phyloP scores from a whole-genome alignment of 2,797 vertebrate genomes.

The Hydrolagus colliei region DNA sequence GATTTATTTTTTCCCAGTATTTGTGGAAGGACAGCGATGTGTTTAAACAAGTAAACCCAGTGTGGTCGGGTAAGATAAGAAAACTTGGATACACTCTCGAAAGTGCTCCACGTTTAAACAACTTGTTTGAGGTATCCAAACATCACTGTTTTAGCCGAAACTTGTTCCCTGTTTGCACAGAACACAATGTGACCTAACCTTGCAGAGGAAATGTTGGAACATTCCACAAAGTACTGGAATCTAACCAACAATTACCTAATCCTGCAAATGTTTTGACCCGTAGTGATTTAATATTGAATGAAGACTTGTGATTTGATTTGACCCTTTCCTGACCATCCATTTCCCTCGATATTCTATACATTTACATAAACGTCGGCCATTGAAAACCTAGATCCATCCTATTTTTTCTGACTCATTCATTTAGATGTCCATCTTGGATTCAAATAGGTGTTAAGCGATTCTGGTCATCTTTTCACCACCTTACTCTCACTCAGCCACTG shows the following conservation, averaged over 20 bases:
- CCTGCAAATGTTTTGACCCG: not conserved
- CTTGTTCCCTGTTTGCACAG: not conserved
- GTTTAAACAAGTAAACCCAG: too few species aligned
- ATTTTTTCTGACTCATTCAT: too few species aligned
- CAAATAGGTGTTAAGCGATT: too few species aligned
- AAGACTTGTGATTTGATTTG: slow-evolving; percentile 13
- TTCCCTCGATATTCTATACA: too few species aligned
- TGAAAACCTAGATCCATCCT: too few species aligned
- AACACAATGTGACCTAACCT: not conserved
- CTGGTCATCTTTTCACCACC: too few species aligned
- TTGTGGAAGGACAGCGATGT: too few species aligned
- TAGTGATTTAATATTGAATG: not conserved
- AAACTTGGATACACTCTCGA: not conserved
- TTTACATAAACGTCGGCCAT: too few species aligned
- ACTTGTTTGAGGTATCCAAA: not conserved
- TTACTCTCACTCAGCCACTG: too few species aligned
- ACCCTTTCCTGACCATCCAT: not conserved
- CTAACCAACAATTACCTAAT: not conserved
- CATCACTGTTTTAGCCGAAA: not conserved
- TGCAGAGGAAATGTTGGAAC: not conserved
- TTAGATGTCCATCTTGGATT: too few species aligned
- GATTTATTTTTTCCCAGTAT: too few species aligned
- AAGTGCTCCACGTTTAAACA: not conserved
- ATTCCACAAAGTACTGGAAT: not conserved
- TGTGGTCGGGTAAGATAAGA: not conserved